Evolutionary conservation across 2,888 invertebrate species (phyloP).

Genomic region (Taphrorychus bicolor): DNA sequence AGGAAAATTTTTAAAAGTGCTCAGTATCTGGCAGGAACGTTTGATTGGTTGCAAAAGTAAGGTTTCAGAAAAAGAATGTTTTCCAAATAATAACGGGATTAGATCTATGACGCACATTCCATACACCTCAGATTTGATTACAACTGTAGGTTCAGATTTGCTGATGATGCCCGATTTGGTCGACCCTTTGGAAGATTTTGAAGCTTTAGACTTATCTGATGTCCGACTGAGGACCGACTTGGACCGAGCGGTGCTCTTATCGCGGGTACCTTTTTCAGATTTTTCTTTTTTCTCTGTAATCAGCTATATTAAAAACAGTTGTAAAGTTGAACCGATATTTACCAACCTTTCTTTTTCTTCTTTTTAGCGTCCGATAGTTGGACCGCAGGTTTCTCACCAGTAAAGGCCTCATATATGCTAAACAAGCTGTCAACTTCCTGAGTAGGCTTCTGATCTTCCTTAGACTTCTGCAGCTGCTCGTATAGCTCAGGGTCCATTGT

Average conservation of each 20-base stretch:
- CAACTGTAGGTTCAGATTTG: background rate
- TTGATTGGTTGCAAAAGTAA: slow-evolving; percentile 47
- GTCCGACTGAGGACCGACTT: slow-evolving; percentile 13
- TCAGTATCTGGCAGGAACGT: slow-evolving; percentile 46
- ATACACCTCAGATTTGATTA: slow-evolving; percentile 35
- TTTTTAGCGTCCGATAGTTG: slow-evolving; percentile 33
- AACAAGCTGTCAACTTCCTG: slow-evolving; percentile 46
- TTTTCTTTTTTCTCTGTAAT: too few species aligned
- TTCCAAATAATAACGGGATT: slow-evolving; percentile 46
- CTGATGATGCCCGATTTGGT: slow-evolving; percentile 1
- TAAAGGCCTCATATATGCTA: slow-evolving; percentile 50
- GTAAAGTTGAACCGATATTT: too few species aligned
- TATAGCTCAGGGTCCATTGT: slow-evolving; percentile 44
- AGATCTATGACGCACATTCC: slow-evolving; percentile 49
- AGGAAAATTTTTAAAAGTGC: slow-evolving; percentile 51
- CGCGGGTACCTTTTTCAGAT: slow-evolving; percentile 8
- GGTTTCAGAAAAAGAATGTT: slow-evolving; percentile 43
- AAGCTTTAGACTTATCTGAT: slow-evolving; percentile 9
- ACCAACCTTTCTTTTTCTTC: too few species aligned
- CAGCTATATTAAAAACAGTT: too few species aligned
- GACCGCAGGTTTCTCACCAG: slow-evolving; percentile 43
- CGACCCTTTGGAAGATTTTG: slow-evolving; percentile 16
- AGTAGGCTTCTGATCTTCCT: slow-evolving; percentile 15
- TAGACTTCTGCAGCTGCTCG: slow-evolving; percentile 42
- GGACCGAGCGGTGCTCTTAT: slow-evolving; percentile 15